A percentile compares a stretch with the other conserved stretches of the same genome.
Evolutionary conservation across 2,797 vertebrate genomes (phyloP).

Genomic region (Eptatretus atami): DNA sequence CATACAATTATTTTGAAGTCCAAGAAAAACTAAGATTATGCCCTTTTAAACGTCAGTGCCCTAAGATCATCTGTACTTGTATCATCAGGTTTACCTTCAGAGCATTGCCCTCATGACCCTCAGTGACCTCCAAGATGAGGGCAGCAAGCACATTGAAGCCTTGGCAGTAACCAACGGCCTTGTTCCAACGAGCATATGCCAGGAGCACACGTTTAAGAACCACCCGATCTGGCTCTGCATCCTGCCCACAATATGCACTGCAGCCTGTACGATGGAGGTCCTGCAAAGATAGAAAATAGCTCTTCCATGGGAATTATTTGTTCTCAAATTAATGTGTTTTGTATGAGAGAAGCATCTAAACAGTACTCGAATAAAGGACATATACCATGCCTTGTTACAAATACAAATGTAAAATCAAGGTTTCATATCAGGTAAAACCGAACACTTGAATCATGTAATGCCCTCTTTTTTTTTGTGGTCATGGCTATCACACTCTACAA

Average conservation of each 20-base stretch:
- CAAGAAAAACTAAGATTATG: no score
- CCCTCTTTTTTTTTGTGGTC: no score
- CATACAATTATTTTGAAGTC: no score
- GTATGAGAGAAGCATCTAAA: no score
- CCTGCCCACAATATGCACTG: slow-evolving; percentile 85
- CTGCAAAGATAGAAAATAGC: slow-evolving; percentile 14
- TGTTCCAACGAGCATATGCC: slow-evolving; percentile 90
- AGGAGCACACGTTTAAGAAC: slow-evolving; percentile 67
- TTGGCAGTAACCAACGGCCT: slow-evolving; percentile 76
- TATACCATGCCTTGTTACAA: background rate
- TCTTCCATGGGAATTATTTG: no score
- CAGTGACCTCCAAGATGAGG: slow-evolving; percentile 75
- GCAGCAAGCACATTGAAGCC: slow-evolving; percentile 91
- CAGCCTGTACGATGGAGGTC: slow-evolving; percentile 89
- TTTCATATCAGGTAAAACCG: no score
- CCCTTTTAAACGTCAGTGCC: background rate
- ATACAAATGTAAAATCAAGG: no score
- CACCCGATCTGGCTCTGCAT: slow-evolving; percentile 78
- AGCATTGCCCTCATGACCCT: slow-evolving; percentile 71
- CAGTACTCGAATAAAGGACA: background rate
- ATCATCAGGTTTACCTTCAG: slow-evolving; percentile 36
- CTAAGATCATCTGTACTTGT: no score
- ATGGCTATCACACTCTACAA: no score
- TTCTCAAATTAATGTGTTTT: no score
- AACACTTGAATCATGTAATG: no score